A percentile compares a stretch with the other conserved stretches of the same genome.
Evolutionary conservation across 2,797 vertebrate species (phyloP).

Genomic region (Rhadinocentrus ornatus): DNA sequence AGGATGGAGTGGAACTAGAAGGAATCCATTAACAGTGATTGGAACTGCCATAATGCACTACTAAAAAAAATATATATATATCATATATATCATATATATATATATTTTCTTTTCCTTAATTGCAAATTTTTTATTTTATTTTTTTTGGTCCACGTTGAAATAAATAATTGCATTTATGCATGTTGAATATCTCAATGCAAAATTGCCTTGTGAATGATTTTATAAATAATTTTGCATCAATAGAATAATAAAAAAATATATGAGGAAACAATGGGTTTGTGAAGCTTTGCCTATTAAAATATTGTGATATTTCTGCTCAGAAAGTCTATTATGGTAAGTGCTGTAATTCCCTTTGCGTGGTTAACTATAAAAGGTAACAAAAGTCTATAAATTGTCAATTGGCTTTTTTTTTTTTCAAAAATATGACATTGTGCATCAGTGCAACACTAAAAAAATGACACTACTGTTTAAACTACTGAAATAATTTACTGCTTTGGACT

Average conservation of each 20-base stretch:
- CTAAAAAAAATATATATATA: not conserved
- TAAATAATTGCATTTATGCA: no score
- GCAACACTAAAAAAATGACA: not conserved
- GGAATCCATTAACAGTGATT: slow-evolving; percentile 17
- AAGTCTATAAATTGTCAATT: not conserved
- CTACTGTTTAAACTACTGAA: not conserved
- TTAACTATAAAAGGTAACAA: slow-evolving; percentile 4
- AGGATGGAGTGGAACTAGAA: not conserved
- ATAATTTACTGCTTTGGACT: slow-evolving; percentile 3
- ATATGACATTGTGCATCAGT: not conserved
- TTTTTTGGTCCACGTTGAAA: no score
- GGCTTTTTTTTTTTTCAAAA: not conserved
- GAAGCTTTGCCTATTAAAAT: slow-evolving; percentile 1
- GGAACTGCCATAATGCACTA: not conserved
- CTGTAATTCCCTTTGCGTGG: slow-evolving; percentile 9
- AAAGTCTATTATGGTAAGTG: not conserved
- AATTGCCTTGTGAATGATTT: not conserved
- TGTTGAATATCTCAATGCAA: not conserved
- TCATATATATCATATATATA: no score
- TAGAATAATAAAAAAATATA: slow-evolving; percentile 5
- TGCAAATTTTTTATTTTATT: no score
- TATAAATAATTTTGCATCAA: not conserved
- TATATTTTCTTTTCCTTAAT: no score
- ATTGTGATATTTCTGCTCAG: not conserved
- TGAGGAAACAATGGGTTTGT: not conserved